Conservation (phyloP, 2,797 vertebrate genomes). For the Oreochromis mossambicus region DNA sequence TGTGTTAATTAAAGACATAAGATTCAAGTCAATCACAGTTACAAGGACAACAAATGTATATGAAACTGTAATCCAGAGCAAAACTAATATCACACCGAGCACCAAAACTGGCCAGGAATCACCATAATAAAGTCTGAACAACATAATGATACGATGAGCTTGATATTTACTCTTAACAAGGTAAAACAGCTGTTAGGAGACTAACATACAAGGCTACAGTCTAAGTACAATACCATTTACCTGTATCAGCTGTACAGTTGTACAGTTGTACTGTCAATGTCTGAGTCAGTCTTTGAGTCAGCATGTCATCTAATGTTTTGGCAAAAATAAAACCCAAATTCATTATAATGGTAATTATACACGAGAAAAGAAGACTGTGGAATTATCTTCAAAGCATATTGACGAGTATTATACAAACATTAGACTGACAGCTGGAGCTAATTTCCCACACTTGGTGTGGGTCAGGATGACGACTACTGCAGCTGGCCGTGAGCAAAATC, state of each 20-base stretch:
- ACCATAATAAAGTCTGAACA: background rate
- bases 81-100: background rate
- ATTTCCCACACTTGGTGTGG: background rate
- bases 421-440: background rate
- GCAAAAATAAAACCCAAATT: too few species aligned
- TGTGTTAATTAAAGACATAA: background rate
- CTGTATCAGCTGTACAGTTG: background rate
- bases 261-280: background rate
- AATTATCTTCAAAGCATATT: background rate
- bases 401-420: background rate
- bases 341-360: background rate
- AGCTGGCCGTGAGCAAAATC: slow-evolving; percentile 3
- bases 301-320: background rate
- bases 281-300: background rate
- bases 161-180: background rate
- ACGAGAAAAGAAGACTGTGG: background rate
- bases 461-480: background rate
- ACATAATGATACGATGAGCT: background rate
- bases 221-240: background rate
- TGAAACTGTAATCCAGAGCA: background rate
- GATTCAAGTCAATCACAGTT: background rate
- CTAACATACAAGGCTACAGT: background rate
- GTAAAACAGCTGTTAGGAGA: background rate
- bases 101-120: background rate
- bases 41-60: background rate